These are phyloP conservation scores for Pelobates cultripes DNA, from an alignment of 2,797 vertebrate species.

Conservation along the genomic window DNA sequence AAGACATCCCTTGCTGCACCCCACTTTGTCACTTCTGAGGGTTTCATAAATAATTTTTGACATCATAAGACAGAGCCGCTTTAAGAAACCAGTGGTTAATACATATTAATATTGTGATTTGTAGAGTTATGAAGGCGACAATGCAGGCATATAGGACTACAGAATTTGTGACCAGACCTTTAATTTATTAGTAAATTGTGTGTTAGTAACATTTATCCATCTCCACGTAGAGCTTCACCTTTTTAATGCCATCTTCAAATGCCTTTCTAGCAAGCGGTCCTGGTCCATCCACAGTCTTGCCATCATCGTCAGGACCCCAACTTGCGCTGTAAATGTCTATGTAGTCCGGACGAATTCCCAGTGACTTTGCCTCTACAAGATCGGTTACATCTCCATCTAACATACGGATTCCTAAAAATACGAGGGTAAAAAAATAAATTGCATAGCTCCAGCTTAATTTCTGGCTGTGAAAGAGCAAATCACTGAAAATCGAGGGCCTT, in stretches of 20 bases:
- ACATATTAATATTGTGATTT: too few species aligned
- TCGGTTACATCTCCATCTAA: slow-evolving; percentile 80
- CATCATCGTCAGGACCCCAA: slow-evolving; percentile 81
- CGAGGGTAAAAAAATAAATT: slow-evolving; percentile 47
- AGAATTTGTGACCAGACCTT: too few species aligned
- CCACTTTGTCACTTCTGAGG: too few species aligned
- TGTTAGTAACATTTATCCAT: too few species aligned
- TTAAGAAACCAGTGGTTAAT: too few species aligned
- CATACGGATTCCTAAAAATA: slow-evolving; percentile 79
- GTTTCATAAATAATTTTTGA: too few species aligned
- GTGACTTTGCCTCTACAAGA: slow-evolving; percentile 80
- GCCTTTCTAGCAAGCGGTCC: slow-evolving; percentile 77
- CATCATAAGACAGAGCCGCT: too few species aligned
- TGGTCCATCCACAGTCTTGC: slow-evolving; percentile 78
- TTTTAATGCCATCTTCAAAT: slow-evolving; percentile 88
- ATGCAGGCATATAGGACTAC: too few species aligned
- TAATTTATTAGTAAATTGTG: too few species aligned
- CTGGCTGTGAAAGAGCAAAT: slow-evolving; percentile 46
- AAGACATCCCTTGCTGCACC: too few species aligned
- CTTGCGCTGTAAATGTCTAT: slow-evolving; percentile 82
- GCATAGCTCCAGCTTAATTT: slow-evolving; percentile 54
- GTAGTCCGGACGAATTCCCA: slow-evolving; percentile 79
- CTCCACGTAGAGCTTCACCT: slow-evolving; percentile 71
- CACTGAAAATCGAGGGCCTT: slow-evolving; percentile 28
- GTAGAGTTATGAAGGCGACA: too few species aligned